Evolutionary conservation across 2,113 vertebrate species (phyloP).

Genomic region (Asarcornis scutulata): DNA sequence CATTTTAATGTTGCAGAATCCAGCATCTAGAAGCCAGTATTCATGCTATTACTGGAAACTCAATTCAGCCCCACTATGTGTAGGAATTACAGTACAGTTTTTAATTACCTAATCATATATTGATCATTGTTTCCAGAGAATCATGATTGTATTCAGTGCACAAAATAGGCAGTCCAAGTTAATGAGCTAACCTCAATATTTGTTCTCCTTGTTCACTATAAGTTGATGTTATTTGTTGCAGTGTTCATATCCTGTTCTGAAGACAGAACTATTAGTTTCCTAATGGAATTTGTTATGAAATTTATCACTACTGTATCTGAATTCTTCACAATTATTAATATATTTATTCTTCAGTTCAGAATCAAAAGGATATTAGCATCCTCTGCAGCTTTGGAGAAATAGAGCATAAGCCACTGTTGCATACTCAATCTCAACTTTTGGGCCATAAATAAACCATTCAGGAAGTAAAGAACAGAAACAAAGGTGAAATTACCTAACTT

Average conservation of each 20-base stretch:
- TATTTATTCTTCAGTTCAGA: background rate
- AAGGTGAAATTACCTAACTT: background rate
- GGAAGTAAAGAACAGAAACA: background rate
- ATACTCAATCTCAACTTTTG: background rate
- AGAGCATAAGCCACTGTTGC: background rate
- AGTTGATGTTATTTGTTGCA: background rate
- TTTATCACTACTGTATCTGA: background rate
- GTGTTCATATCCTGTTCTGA: conserved; percentile 30
- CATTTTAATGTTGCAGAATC: background rate
- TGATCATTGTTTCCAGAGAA: background rate
- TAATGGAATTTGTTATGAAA: background rate
- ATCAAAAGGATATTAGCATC: background rate
- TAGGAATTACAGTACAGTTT: background rate
- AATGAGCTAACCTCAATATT: background rate
- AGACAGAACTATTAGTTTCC: conserved; percentile 8
- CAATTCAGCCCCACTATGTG: background rate
- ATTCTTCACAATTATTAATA: background rate
- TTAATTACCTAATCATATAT: conserved; percentile 28
- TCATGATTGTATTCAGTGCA: background rate
- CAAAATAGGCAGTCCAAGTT: background rate
- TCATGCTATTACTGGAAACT: background rate
- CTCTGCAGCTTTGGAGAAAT: background rate
- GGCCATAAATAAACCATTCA: background rate
- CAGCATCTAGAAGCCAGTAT: background rate
- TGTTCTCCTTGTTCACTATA: background rate